Conservation (phyloP, 2,888 invertebrate genomes). For the Alloplasta piceator region DNA sequence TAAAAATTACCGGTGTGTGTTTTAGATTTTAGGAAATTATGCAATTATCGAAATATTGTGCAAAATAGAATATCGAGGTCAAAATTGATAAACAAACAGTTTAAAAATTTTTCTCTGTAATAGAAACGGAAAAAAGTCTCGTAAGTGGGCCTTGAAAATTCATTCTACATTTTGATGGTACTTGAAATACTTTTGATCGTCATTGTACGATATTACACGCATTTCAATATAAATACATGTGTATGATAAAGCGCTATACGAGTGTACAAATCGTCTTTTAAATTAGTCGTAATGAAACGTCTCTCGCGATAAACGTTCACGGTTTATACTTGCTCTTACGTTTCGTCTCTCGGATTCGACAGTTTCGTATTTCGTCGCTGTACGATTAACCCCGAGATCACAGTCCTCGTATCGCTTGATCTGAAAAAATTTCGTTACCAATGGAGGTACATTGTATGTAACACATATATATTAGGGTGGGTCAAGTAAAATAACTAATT, state of each 20-base stretch:
- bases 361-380: constrained; percentile 54
- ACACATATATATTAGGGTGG: too few relatives aligned
- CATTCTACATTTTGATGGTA: neutral
- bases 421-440: constrained; percentile 10
- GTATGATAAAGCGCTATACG: neutral
- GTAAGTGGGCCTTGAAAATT: too few relatives aligned
- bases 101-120: too few relatives aligned
- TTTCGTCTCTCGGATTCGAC: constrained; percentile 46
- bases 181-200: constrained; percentile 2
- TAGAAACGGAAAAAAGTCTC: too few relatives aligned
- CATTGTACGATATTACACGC: neutral
- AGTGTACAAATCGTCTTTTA: constrained; percentile 32
- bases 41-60: too few relatives aligned
- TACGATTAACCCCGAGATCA: constrained; percentile 62
- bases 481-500: too few relatives aligned
- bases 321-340: constrained; percentile 18
- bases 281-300: constrained; percentile 55
- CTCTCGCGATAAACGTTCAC: constrained; percentile 7
- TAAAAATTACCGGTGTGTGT: too few relatives aligned
- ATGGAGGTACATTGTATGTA: constrained; percentile 21
- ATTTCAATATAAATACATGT: neutral
- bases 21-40: too few relatives aligned
- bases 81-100: too few relatives aligned
- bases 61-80: too few relatives aligned
- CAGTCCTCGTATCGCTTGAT: constrained; percentile 31